Evolutionary conservation across 2,113 vertebrate species (phyloP).

Genomic region (Alectura lathami): DNA sequence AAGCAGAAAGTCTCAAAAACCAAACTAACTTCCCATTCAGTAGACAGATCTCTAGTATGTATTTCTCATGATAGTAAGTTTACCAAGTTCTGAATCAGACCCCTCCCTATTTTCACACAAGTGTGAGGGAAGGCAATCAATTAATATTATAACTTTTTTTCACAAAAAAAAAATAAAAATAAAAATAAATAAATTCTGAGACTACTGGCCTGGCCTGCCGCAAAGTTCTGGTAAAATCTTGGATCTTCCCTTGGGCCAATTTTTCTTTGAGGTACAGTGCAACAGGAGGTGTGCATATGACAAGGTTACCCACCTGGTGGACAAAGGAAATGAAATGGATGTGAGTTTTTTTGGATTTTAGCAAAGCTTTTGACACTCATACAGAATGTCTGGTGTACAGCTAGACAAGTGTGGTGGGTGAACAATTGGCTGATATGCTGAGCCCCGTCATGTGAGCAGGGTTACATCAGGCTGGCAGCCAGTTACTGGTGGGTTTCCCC

Average conservation of each 20-base stretch:
- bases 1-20: not conserved
- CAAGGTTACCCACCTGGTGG: not conserved
- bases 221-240: not conserved
- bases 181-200: too few species aligned
- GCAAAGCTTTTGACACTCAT: not conserved
- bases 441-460: too few species aligned
- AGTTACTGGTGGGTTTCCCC: not conserved
- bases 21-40: not conserved
- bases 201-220: conserved; percentile 18
- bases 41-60: not conserved
- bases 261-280: not conserved
- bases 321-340: not conserved
- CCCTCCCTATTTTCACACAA: not conserved
- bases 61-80: not conserved
- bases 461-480: not conserved
- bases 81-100: not conserved
- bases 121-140: not conserved
- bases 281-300: not conserved
- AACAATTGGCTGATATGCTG: not conserved
- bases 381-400: not conserved
- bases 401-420: not conserved
- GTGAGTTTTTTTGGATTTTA: not conserved
- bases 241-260: not conserved
- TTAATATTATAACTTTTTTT: too few species aligned
- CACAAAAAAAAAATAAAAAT: too few species aligned